phyloP scores from a whole-genome alignment of 2,888 invertebrate species.

The Epinotia nisella region DNA sequence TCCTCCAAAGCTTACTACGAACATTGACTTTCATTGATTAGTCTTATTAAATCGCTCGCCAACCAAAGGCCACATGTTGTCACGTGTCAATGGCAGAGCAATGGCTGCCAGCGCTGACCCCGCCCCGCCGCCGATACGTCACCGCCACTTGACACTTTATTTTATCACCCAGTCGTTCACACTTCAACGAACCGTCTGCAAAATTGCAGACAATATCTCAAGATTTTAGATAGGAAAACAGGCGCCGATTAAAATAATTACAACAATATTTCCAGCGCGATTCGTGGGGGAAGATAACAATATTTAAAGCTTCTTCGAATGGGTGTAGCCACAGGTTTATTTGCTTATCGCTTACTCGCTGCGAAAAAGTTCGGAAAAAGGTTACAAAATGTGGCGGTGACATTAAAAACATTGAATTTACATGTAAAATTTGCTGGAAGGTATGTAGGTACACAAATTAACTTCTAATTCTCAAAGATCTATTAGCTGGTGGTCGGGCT shows the following conservation, averaged over 20 bases:
- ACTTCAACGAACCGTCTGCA: slow-evolving; percentile 58
- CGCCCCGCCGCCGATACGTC: slow-evolving; percentile 56
- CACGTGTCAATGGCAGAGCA: slow-evolving; percentile 38
- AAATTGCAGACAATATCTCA: slow-evolving; percentile 48
- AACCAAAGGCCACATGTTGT: slow-evolving; percentile 34
- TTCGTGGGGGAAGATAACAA: slow-evolving; percentile 28
- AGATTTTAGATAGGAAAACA: slow-evolving; percentile 37
- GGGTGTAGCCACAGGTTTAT: slow-evolving; percentile 10
- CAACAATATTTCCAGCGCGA: slow-evolving; percentile 34
- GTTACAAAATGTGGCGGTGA: not conserved
- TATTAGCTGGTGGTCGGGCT: not conserved
- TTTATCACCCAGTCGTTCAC: slow-evolving; percentile 64
- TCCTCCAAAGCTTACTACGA: not conserved
- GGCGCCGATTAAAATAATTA: slow-evolving; percentile 28
- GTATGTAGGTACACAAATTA: not conserved
- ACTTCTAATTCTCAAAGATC: not conserved
- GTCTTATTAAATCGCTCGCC: slow-evolving; percentile 47
- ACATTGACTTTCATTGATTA: slow-evolving; percentile 29
- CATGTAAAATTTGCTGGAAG: not conserved
- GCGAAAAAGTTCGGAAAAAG: not conserved
- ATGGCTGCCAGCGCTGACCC: slow-evolving; percentile 53
- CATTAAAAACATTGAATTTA: not conserved
- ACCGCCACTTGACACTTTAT: slow-evolving; percentile 61
- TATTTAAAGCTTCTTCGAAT: slow-evolving; percentile 25
- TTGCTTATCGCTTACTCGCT: slow-evolving; percentile 16